phyloP scores from a whole-genome alignment of 2,113 vertebrate genomes.

The Bufo gargarizans region DNA sequence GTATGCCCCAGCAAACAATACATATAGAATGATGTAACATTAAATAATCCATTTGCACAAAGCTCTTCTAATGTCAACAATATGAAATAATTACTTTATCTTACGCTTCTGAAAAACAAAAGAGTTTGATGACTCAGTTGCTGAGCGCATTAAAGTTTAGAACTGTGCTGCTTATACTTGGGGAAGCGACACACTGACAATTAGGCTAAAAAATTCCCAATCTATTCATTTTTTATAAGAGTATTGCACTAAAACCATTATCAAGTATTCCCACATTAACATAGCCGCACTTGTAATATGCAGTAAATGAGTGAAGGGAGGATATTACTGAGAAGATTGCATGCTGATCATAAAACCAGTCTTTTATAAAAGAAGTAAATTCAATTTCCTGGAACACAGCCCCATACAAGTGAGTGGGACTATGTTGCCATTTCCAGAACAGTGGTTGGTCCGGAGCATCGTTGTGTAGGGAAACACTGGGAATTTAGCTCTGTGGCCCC shows the following conservation, averaged over 20 bases:
- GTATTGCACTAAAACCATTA: constrained; percentile 8
- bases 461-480: too few relatives aligned
- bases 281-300: neutral
- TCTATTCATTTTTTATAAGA: constrained; percentile 17
- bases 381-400: neutral
- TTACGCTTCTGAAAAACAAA: neutral
- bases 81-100: neutral
- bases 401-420: too few relatives aligned
- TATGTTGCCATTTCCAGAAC: too few relatives aligned
- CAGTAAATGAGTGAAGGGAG: neutral
- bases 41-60: neutral
- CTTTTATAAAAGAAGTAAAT: neutral
- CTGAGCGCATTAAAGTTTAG: neutral
- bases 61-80: neutral
- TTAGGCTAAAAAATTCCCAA: neutral
- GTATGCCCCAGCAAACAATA: neutral
- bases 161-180: neutral
- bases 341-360: neutral
- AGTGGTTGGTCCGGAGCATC: too few relatives aligned
- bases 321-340: neutral
- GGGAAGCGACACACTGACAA: neutral
- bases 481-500: too few relatives aligned
- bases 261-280: constrained; percentile 25
- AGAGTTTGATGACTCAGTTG: neutral
- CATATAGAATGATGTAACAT: neutral